A percentile compares a stretch with the other conserved stretches of the same genome.
Conservation (phyloP, 1,140 invertebrate genomes). For the Yoshiicerus persimilis region DNA sequence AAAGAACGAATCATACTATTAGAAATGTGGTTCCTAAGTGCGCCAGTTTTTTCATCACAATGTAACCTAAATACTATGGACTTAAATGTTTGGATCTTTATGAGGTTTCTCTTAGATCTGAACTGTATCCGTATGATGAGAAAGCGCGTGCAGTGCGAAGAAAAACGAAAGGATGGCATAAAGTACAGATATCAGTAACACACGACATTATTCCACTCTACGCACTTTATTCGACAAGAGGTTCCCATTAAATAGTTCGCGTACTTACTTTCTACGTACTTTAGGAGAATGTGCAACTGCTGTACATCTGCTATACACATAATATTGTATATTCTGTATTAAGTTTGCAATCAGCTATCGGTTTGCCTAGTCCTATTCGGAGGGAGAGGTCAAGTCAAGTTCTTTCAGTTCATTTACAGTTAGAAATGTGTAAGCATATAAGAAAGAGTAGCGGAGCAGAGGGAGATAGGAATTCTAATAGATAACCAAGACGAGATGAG, state of each 20-base stretch:
- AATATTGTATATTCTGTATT: neutral
- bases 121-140: neutral
- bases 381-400: neutral
- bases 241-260: neutral
- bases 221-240: neutral
- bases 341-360: neutral
- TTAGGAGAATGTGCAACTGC: neutral
- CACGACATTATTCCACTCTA: neutral
- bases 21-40: neutral
- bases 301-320: neutral
- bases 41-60: neutral
- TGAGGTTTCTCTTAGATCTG: neutral
- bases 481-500: neutral
- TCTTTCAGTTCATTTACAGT: neutral
- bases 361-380: neutral
- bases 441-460: neutral
- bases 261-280: neutral
- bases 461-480: neutral
- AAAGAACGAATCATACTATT: neutral
- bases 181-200: neutral
- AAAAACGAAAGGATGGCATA: neutral
- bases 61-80: neutral
- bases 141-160: neutral
- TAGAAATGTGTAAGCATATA: neutral
- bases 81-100: neutral